Evolutionary conservation across 2,888 invertebrate species (phyloP).

Genomic region (Pseudoips prasinana): DNA sequence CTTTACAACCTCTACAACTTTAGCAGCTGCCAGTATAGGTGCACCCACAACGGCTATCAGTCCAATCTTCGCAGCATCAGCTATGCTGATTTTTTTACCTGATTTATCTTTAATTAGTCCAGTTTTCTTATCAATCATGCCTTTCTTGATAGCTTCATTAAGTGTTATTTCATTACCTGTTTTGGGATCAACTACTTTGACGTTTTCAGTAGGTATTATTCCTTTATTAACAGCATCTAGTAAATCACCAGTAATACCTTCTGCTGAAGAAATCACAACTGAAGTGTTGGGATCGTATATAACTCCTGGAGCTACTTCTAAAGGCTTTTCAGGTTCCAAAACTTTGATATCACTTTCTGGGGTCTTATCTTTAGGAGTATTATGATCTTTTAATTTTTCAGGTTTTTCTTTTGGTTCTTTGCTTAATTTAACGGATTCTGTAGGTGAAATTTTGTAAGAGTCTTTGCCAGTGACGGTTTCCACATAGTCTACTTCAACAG

Average conservation of each 20-base stretch:
- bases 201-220: slow-evolving; percentile 84
- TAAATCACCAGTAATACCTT: slow-evolving; percentile 84
- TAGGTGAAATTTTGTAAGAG: slow-evolving; percentile 3
- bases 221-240: slow-evolving; percentile 89
- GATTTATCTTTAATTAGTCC: slow-evolving; percentile 85
- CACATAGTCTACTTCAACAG: too few relatives aligned
- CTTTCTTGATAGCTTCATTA: slow-evolving; percentile 88
- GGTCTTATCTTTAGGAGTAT: slow-evolving; percentile 5
- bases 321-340: slow-evolving; percentile 7
- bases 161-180: slow-evolving; percentile 86
- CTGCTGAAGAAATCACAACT: slow-evolving; percentile 84
- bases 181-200: slow-evolving; percentile 86
- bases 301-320: slow-evolving; percentile 87
- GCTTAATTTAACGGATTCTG: slow-evolving; percentile 1
- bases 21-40: slow-evolving; percentile 86
- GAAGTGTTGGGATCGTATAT: slow-evolving; percentile 89
- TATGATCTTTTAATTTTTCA: slow-evolving; percentile 2
- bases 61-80: slow-evolving; percentile 89
- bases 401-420: slow-evolving; percentile 4
- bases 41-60: slow-evolving; percentile 88
- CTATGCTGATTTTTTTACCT: slow-evolving; percentile 85
- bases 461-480: slow-evolving; percentile 1
- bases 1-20: slow-evolving; percentile 84
- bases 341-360: slow-evolving; percentile 8
- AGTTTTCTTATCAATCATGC: slow-evolving; percentile 87